Evolutionary conservation across 1,140 invertebrate genomes (phyloP), one percentile per base, ranked within the genome.

Genomic region (Tetramorium simillimum): DNA sequence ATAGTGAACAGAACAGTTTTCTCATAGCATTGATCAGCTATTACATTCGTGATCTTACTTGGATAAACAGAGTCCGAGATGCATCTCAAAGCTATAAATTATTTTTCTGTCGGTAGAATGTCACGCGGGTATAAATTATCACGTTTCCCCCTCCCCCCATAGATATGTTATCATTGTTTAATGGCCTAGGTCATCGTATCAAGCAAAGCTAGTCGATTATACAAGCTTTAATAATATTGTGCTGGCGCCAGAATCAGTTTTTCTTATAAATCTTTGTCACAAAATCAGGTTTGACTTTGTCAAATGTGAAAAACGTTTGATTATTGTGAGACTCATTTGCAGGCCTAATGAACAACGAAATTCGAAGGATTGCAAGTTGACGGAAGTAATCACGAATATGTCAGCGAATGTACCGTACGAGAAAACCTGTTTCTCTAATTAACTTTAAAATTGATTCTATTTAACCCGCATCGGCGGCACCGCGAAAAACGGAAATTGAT

Each of bases 371-470:
- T 3, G 67, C 21, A 51, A 56, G 16, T 21, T 43, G n/a, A 28
- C 9, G 28, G 14, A 33, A 60, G 12, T 46, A 21, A 1, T 53
- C 18, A 2, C 21, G 53, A 33, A 21, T n/a, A 24, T 70, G 9
- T 40, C 10, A 21, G 16, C 16, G 43, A 49, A 46, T 28, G 33
- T 81, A 81, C n/a, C 21, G 65, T 43, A 81, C 21, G 51, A 58
- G n/a, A n/a, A 73, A 18, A 49, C 14, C 16, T 53, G 63, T 58
- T 73, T 75, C 33, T 37, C 24, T 72, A 56, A 72, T 84, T 60
- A 14, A 84, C 40, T 84, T 73, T 46, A n/a, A 84, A 84, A 84
- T 60, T 73, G 18, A 70, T 69, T 70, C 28, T n/a, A 70, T 58
- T 49, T 37, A 46, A 75, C 40, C 67, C 67, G 80, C 69, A 84